A percentile compares a stretch with the other conserved stretches of the same genome.
phyloP scores from a whole-genome alignment of 2,797 vertebrate species.

The Esox masquinongy region DNA sequence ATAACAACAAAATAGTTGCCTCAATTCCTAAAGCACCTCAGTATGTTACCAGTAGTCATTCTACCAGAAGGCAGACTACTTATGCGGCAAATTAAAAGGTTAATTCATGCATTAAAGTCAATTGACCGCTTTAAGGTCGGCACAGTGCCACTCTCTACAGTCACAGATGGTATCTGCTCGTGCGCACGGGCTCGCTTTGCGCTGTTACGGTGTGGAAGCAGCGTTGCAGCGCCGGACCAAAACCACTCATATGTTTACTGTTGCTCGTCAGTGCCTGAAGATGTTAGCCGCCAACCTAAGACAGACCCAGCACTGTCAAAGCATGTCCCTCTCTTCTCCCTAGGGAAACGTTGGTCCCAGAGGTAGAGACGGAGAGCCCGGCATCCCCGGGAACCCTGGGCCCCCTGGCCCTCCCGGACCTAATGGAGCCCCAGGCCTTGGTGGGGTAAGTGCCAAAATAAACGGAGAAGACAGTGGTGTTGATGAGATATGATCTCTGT shows the following conservation, averaged over 20 bases:
- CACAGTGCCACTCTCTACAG: no score
- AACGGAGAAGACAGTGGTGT: background rate
- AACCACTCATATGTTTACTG: no score
- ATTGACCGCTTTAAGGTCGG: background rate
- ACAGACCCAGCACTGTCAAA: no score
- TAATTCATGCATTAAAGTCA: background rate
- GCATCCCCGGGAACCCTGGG: constrained; percentile 90
- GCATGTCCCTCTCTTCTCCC: constrained; percentile 15
- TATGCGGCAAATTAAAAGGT: background rate
- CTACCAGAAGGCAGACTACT: background rate
- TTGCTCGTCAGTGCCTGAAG: no score
- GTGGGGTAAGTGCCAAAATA: constrained; percentile 81
- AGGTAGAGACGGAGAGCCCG: constrained; percentile 94
- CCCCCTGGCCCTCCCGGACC: constrained; percentile 81
- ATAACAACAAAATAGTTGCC: background rate
- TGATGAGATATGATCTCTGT: background rate
- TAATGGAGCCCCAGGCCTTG: constrained; percentile 80
- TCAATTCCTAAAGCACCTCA: background rate
- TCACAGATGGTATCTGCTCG: no score
- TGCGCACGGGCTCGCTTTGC: no score
- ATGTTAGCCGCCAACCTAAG: no score
- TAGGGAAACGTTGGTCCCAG: constrained; percentile 87
- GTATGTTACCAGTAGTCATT: background rate
- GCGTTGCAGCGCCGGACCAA: no score
- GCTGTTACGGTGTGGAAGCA: no score